Conservation (phyloP, 1,140 invertebrate genomes). For the Euura lappo region DNA sequence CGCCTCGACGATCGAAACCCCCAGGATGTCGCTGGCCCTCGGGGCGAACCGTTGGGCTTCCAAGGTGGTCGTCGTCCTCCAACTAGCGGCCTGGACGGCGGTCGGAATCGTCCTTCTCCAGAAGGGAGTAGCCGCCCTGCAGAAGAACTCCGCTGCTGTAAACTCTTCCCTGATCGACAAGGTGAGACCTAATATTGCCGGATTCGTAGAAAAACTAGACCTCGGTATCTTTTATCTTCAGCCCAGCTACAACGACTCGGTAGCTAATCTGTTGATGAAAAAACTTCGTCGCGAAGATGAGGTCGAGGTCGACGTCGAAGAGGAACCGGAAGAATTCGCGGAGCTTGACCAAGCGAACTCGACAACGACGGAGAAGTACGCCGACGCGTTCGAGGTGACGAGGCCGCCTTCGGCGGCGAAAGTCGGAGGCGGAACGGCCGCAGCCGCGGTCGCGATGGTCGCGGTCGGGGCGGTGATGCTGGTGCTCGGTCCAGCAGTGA, state of each 20-base stretch:
- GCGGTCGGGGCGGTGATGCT: constrained; percentile 43
- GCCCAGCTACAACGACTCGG: not conserved
- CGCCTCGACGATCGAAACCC: not conserved
- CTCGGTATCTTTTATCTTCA: not conserved
- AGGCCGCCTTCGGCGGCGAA: constrained; percentile 12
- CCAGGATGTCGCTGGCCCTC: constrained; percentile 34
- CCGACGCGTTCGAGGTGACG: not conserved
- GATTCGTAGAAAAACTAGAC: not conserved
- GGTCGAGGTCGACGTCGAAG: not conserved
- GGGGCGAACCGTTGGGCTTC: constrained; percentile 44
- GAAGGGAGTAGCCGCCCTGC: constrained; percentile 37
- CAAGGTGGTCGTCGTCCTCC: constrained; percentile 41
- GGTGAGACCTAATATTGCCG: constrained; percentile 20
- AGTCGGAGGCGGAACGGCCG: constrained; percentile 29
- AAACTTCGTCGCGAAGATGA: not conserved
- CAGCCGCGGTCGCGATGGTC: constrained; percentile 40
- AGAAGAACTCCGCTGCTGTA: constrained; percentile 19
- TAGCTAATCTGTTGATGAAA: constrained; percentile 12
- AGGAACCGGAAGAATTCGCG: constrained; percentile 1
- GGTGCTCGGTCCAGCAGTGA: constrained; percentile 38
- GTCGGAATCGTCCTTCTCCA: constrained; percentile 43
- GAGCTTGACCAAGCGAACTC: constrained; percentile 4
- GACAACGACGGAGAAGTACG: constrained; percentile 14
- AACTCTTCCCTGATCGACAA: constrained; percentile 14
- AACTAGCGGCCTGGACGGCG: constrained; percentile 41